phyloP scores from a whole-genome alignment of 2,888 invertebrate species.

The Nemotelus nigrinus region DNA sequence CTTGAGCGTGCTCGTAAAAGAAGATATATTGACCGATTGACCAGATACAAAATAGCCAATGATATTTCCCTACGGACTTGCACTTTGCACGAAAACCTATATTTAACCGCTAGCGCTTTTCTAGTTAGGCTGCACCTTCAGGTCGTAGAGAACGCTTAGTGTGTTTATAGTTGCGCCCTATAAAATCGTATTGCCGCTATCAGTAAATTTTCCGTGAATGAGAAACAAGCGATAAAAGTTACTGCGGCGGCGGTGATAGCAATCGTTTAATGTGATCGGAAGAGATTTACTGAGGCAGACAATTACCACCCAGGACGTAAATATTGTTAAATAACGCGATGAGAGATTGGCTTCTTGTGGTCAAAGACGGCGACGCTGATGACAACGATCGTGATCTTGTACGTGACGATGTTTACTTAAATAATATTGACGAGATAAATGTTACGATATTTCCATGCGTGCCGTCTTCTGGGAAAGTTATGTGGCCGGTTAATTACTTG shows the following conservation, averaged over 20 bases:
- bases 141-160: no score
- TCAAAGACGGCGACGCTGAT: not conserved
- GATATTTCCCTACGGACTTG: slow-evolving; percentile 27
- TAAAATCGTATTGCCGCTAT: slow-evolving; percentile 21
- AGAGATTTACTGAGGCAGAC: slow-evolving; percentile 25
- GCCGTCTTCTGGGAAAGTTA: no score
- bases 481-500: no score
- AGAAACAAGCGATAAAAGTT: slow-evolving; percentile 30
- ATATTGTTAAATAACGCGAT: slow-evolving; percentile 36
- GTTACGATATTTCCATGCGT: not conserved
- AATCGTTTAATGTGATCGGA: slow-evolving; percentile 27
- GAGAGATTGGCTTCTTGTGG: slow-evolving; percentile 14
- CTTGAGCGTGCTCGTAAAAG: slow-evolving; percentile 11
- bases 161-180: not conserved
- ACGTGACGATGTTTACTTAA: slow-evolving; percentile 8
- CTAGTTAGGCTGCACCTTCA: not conserved
- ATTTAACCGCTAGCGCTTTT: not conserved
- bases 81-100: slow-evolving; percentile 15
- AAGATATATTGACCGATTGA: slow-evolving; percentile 43
- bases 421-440: not conserved
- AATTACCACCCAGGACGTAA: slow-evolving; percentile 38
- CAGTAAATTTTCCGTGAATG: slow-evolving; percentile 39
- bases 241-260: slow-evolving; percentile 35
- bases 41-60: slow-evolving; percentile 33
- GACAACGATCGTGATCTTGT: slow-evolving; percentile 13